phyloP scores from a whole-genome alignment of 2,888 invertebrate genomes.

The Melipona bicolor region DNA sequence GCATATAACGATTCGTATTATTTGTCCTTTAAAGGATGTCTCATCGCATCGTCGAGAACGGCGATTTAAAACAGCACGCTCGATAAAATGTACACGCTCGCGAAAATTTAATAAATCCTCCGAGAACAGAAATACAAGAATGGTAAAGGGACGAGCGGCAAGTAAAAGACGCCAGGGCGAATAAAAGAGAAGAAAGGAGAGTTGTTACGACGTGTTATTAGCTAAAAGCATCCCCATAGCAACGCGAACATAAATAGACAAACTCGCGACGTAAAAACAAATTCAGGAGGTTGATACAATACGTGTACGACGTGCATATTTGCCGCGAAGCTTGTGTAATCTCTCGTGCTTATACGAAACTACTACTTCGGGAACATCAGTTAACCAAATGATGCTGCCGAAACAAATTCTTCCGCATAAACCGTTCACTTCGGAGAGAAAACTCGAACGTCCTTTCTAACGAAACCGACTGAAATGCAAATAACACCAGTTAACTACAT shows the following conservation, averaged over 20 bases:
- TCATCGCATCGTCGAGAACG: background rate
- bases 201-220: slow-evolving; percentile 43
- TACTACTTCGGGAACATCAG: slow-evolving; percentile 20
- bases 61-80: background rate
- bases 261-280: slow-evolving; percentile 36
- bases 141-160: background rate
- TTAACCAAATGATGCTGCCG: slow-evolving; percentile 8
- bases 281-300: slow-evolving; percentile 28
- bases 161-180: background rate
- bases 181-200: slow-evolving; percentile 4
- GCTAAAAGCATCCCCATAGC: slow-evolving; percentile 46
- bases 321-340: background rate
- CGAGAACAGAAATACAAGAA: background rate
- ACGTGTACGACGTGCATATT: background rate
- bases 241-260: slow-evolving; percentile 40
- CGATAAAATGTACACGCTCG: background rate
- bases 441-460: slow-evolving; percentile 8
- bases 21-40: background rate
- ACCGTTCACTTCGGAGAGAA: background rate
- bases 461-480: slow-evolving; percentile 18
- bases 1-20: background rate
- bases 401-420: slow-evolving; percentile 25
- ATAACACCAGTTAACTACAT: slow-evolving; percentile 2
- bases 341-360: slow-evolving; percentile 20
- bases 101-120: background rate